phyloP scores from a whole-genome alignment of 2,797 vertebrate species.

The Alectoris magna region DNA sequence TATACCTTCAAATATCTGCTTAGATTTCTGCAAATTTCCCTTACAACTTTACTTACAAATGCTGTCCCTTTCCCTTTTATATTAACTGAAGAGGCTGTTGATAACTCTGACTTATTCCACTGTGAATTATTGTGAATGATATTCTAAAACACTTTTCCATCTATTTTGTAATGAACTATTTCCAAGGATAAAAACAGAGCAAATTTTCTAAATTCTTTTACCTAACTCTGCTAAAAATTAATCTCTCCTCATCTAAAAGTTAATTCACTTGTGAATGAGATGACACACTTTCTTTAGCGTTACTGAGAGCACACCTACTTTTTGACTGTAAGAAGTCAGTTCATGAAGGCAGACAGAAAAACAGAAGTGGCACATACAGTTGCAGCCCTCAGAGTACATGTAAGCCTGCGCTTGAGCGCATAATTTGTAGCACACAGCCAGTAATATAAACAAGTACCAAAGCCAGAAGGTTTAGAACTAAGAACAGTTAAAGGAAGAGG shows the following conservation, averaged over 20 bases:
- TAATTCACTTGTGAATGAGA: not conserved
- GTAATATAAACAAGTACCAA: not conserved
- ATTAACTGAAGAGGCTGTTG: not conserved
- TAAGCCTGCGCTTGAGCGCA: not conserved
- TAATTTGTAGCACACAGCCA: not conserved
- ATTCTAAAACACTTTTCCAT: not conserved
- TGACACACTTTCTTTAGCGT: not conserved
- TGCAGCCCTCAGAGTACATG: not conserved
- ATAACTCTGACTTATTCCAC: not conserved
- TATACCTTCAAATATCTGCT: not conserved
- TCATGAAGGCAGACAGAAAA: not conserved
- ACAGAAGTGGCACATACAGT: not conserved
- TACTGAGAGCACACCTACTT: not conserved
- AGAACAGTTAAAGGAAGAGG: not conserved
- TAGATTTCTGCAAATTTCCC: not conserved
- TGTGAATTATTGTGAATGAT: not conserved
- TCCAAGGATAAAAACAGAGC: not conserved
- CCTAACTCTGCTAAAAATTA: not conserved
- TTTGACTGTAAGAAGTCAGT: not conserved
- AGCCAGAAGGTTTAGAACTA: not conserved
- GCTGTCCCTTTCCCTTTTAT: not conserved
- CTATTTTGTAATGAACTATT: not conserved
- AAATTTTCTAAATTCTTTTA: not conserved
- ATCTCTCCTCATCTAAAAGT: not conserved
- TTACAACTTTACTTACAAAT: not conserved